phyloP scores from a whole-genome alignment of 2,113 vertebrate genomes.

The Dipodomys merriami region DNA sequence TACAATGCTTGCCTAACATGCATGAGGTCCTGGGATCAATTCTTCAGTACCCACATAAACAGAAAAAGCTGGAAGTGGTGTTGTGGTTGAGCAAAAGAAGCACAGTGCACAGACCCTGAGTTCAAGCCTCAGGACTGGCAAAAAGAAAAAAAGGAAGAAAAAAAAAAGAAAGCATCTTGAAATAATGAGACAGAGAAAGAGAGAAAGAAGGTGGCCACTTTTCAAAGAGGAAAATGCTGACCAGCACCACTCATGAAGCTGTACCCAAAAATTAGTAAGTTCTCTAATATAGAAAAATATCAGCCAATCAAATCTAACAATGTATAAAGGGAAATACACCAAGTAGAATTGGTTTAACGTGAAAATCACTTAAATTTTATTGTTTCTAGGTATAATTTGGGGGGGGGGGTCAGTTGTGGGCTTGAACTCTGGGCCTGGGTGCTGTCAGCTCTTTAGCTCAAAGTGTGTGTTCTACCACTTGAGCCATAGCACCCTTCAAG shows the following conservation, averaged over 20 bases:
- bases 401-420: too few species aligned
- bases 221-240: background rate
- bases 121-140: too few species aligned
- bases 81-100: too few species aligned
- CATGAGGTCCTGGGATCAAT: too few species aligned
- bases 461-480: too few species aligned
- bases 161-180: slow-evolving; percentile 79
- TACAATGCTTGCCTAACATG: too few species aligned
- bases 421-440: too few species aligned
- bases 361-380: background rate
- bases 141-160: slow-evolving; percentile 72
- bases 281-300: background rate
- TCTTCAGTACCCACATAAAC: too few species aligned
- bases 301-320: background rate
- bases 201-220: background rate
- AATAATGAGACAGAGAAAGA: slow-evolving; percentile 68
- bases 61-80: too few species aligned
- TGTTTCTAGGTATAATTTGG: background rate
- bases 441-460: too few species aligned
- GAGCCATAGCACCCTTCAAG: too few species aligned
- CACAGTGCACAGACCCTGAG: too few species aligned
- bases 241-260: background rate
- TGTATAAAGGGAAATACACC: fast-evolving
- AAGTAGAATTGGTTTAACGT: background rate
- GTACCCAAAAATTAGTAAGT: background rate